Evolutionary conservation across 2,888 invertebrate species (phyloP).

Genomic region (Protodeltote pygarga): DNA sequence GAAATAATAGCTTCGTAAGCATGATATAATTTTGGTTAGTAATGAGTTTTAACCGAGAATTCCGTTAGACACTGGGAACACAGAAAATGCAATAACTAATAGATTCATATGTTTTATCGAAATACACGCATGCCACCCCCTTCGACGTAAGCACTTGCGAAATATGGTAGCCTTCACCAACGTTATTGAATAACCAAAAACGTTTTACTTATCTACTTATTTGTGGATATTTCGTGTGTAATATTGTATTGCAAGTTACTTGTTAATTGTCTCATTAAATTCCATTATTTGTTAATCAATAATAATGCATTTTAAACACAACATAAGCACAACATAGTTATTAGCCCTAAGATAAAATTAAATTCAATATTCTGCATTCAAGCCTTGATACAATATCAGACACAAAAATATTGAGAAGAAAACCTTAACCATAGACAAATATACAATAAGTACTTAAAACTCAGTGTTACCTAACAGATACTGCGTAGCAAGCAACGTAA

Average conservation of each 20-base stretch:
- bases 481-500: constrained; percentile 95
- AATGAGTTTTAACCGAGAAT: not conserved
- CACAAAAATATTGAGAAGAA: constrained; percentile 14
- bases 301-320: too few species aligned
- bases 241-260: too few species aligned
- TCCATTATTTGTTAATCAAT: too few species aligned
- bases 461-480: constrained; percentile 92
- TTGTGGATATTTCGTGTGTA: constrained; percentile 9
- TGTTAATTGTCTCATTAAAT: too few species aligned
- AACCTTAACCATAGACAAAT: constrained; percentile 2
- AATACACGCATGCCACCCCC: not conserved
- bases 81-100: not conserved
- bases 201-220: not conserved
- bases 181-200: not conserved
- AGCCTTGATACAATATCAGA: constrained; percentile 17
- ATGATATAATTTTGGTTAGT: constrained; percentile 23
- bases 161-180: constrained; percentile 3
- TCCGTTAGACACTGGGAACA: not conserved
- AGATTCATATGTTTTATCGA: not conserved
- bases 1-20: constrained; percentile 26
- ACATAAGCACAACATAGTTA: too few species aligned
- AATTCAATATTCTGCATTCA: too few species aligned
- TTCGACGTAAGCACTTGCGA: constrained; percentile 7
- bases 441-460: constrained; percentile 12
- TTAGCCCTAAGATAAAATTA: too few species aligned